Base-by-base conservation (phyloP, 1,140 invertebrate genomes). In the Euborellia annulipes region DNA sequence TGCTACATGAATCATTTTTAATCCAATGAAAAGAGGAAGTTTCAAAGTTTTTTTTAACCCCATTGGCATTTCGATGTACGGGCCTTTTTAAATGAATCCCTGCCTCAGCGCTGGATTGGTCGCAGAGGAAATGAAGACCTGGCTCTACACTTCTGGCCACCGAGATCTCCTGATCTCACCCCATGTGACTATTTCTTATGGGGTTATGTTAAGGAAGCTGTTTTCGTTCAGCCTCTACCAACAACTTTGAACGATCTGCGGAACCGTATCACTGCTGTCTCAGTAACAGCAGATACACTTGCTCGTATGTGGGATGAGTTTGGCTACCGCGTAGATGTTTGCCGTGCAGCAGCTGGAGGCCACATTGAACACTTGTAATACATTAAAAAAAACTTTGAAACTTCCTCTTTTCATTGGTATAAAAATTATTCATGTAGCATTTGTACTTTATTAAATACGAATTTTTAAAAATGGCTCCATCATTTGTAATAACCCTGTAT, bases 21-120 rank as follows among this genome's bases (percentile, higher is more conserved):
- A n/a, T n/a, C n/a, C n/a, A n/a, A n/a, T n/a, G n/a, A n/a, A n/a
- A n/a, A n/a, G n/a, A n/a, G n/a, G n/a, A n/a, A n/a, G n/a, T n/a
- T n/a, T n/a, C n/a, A n/a, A n/a, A n/a, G n/a, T n/a, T n/a, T n/a
- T n/a, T n/a, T n/a, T n/a, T n/a, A n/a, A n/a, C 47, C 56, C 14
- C 62, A 68, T 55, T 64, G 52, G 44, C 20, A 36, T 17, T n/a
- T 23, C 11, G 39, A 14, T 45, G 60, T 64, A 2, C 49, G 57
- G 7, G n/a, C 50, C 20, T 58, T 47, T 41, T 44, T 66, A n/a
- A 52, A 67, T 44, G 45, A 45, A 38, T 46, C 23, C 43, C 64
- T 62, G 56, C 58, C 58, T 19, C 47, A 51, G 4, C 53, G 54
- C 42, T 66, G 62, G 60, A 65, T 68, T 47, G 64, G 63, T 22